These are phyloP conservation scores for Apodemus sylvaticus DNA, from an alignment of 2,113 vertebrate species.

Conservation along the genomic window DNA sequence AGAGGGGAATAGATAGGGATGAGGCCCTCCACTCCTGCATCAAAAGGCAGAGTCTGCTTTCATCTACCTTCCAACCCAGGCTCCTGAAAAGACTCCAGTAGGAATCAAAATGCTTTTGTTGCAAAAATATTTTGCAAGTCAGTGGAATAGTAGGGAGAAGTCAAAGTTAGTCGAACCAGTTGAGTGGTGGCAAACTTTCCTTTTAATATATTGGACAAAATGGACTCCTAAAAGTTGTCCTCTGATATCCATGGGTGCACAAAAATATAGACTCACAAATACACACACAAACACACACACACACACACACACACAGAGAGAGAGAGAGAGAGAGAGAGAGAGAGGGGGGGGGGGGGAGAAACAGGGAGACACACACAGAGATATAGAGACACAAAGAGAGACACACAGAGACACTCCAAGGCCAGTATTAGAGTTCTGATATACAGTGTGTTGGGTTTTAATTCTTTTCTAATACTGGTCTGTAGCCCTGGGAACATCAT, in stretches of 20 bases:
- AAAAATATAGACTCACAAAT: not conserved
- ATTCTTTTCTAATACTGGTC: not conserved
- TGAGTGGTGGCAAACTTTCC: not conserved
- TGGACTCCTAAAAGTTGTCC: not conserved
- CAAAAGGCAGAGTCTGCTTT: not conserved
- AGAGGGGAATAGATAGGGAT: not conserved
- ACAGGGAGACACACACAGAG: not conserved
- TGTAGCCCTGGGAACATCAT: not conserved
- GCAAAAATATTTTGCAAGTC: conserved; percentile 39
- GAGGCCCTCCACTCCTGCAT: not conserved
- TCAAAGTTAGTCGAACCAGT: not conserved
- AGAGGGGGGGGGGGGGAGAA: not conserved
- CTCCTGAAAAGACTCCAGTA: not conserved
- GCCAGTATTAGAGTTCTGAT: not conserved
- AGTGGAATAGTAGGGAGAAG: not conserved
- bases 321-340: not conserved
- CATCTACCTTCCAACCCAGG: not conserved
- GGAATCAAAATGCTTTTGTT: conserved; percentile 2
- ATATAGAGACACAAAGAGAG: not conserved
- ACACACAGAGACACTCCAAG: not conserved
- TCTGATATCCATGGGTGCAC: not conserved
- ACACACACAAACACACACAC: not conserved
- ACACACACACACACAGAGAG: not conserved
- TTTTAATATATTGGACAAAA: not conserved
- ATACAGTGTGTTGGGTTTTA: not conserved